A percentile compares a stretch with the other conserved stretches of the same genome.
phyloP scores from a whole-genome alignment of 2,113 vertebrate genomes.

The Origma solitaria region DNA sequence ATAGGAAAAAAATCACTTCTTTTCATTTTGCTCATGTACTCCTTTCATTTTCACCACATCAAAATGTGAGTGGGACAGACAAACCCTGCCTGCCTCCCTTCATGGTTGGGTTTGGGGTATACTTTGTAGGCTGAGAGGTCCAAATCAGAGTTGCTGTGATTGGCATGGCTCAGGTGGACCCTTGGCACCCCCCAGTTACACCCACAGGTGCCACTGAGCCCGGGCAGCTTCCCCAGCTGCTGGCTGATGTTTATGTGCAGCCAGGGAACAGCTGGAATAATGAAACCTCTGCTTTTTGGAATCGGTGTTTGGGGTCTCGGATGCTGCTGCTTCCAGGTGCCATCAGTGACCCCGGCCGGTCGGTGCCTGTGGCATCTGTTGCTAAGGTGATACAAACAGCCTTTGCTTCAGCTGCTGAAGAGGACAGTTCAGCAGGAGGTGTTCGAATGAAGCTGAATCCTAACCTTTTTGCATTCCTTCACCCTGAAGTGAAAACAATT shows the following conservation, averaged over 20 bases:
- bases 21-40: not conserved
- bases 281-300: rapidly evolving
- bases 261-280: rapidly evolving
- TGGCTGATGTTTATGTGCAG: not conserved
- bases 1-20: not conserved
- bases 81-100: not conserved
- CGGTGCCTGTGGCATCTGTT: not conserved
- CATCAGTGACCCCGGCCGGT: rapidly evolving
- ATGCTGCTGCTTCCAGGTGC: not conserved
- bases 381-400: not conserved
- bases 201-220: rapidly evolving
- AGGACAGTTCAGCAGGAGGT: not conserved
- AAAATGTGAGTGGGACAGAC: not conserved
- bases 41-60: not conserved
- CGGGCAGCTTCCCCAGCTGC: not conserved
- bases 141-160: rapidly evolving
- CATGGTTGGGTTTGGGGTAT: rapidly evolving
- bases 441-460: not conserved
- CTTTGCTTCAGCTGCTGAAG: not conserved
- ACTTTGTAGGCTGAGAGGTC: not conserved
- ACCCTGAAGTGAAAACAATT: not conserved
- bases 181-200: rapidly evolving
- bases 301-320: not conserved
- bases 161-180: not conserved
- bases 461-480: not conserved